These are phyloP conservation scores for Trachelus troglodyta DNA, from an alignment of 2,888 invertebrate species.

Conservation along the genomic window DNA sequence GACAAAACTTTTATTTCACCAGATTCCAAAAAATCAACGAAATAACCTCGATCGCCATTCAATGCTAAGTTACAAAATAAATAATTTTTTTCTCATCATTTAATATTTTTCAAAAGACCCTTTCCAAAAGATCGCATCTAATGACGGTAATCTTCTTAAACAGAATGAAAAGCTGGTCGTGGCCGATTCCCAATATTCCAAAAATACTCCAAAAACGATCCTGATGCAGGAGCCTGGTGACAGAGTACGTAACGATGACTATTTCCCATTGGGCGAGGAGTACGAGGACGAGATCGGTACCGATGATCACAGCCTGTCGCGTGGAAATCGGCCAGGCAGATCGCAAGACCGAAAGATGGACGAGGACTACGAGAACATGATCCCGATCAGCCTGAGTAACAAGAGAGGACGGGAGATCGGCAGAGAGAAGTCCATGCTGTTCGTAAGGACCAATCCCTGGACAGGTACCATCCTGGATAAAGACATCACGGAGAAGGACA, in stretches of 20 bases:
- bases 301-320: constrained; percentile 21
- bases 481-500: constrained; percentile 18
- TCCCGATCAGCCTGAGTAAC: not conserved
- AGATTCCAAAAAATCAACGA: no score
- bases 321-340: not conserved
- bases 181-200: no score
- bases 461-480: not conserved
- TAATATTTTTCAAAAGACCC: no score
- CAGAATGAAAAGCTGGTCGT: no score
- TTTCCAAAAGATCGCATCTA: not conserved
- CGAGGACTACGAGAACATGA: constrained; percentile 4
- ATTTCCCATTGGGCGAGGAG: constrained; percentile 54
- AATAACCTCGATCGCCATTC: no score
- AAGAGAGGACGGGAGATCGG: not conserved
- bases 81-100: no score
- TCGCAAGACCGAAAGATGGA: not conserved
- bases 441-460: no score
- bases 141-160: no score
- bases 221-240: constrained; percentile 14
- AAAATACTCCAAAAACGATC: no score
- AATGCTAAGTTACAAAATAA: no score
- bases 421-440: no score
- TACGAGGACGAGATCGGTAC: constrained; percentile 50
- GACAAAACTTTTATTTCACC: no score
- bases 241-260: constrained; percentile 49